A percentile compares a stretch with the other conserved stretches of the same genome.
Evolutionary conservation across 2,888 invertebrate species (phyloP).

Genomic region (Nebria salina): DNA sequence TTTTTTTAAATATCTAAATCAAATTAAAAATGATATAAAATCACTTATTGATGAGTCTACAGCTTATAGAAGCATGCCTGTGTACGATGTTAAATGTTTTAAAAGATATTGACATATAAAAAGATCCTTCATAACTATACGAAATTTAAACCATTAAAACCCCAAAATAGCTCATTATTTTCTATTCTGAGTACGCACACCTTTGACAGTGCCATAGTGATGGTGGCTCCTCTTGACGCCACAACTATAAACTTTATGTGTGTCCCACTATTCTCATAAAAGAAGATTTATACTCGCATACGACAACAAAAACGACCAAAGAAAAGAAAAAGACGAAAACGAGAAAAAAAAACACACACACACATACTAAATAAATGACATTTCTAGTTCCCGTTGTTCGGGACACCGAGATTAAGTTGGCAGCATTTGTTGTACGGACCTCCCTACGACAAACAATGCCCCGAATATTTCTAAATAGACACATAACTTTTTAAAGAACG

Average conservation of each 20-base stretch:
- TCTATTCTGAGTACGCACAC: neutral
- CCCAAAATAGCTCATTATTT: neutral
- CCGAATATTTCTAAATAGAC: conserved; percentile 47
- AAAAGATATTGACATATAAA: too few species aligned
- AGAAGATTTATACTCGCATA: conserved; percentile 46
- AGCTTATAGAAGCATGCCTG: too few species aligned
- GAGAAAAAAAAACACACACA: conserved; percentile 9
- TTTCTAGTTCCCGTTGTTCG: conserved; percentile 46
- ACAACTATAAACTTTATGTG: conserved; percentile 46
- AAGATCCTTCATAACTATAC: too few species aligned
- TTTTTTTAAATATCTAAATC: too few species aligned
- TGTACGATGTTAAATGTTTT: too few species aligned
- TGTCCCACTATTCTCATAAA: conserved; percentile 47
- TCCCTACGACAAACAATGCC: conserved; percentile 44
- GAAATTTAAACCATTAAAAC: neutral
- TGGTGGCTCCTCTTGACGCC: conserved; percentile 40
- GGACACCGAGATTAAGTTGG: conserved; percentile 45
- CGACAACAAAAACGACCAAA: neutral
- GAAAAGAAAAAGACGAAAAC: conserved; percentile 7
- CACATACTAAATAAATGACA: conserved; percentile 44
- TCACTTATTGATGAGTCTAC: too few species aligned
- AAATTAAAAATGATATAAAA: too few species aligned
- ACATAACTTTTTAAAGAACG: conserved; percentile 35
- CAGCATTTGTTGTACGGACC: conserved; percentile 38
- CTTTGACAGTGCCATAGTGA: neutral